phyloP scores from a whole-genome alignment of 1,140 invertebrate genomes.

The Pentalonia nigronervosa region DNA sequence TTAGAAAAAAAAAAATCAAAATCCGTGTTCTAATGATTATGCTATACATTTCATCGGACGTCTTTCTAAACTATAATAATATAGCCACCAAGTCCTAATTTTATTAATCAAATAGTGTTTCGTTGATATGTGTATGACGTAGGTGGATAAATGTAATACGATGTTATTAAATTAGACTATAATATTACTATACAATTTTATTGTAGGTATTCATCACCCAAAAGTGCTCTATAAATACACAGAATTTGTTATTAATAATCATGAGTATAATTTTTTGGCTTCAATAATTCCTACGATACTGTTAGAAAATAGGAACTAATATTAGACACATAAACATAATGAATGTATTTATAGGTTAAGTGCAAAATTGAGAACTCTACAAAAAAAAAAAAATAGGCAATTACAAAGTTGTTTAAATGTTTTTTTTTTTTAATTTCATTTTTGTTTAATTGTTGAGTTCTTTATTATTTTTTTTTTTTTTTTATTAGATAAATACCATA shows the following conservation, averaged over 20 bases:
- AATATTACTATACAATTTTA: background rate
- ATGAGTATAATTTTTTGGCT: background rate
- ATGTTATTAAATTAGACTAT: background rate
- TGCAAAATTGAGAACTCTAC: background rate
- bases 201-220: background rate
- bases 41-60: background rate
- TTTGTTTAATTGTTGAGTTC: background rate
- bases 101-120: background rate
- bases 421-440: background rate
- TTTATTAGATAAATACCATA: background rate
- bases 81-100: background rate
- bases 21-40: background rate
- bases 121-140: background rate
- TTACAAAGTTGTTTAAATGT: background rate
- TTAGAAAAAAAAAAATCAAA: too few relatives aligned
- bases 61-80: background rate
- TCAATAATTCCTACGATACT: background rate
- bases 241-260: background rate
- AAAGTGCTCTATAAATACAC: background rate
- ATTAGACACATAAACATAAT: background rate
- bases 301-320: background rate
- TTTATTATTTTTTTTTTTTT: too few relatives aligned
- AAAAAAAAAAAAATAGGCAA: too few relatives aligned
- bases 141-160: background rate
- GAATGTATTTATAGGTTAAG: background rate